Evolutionary conservation across 2,797 vertebrate genomes (phyloP).

Genomic region (Anguilla marmorata): DNA sequence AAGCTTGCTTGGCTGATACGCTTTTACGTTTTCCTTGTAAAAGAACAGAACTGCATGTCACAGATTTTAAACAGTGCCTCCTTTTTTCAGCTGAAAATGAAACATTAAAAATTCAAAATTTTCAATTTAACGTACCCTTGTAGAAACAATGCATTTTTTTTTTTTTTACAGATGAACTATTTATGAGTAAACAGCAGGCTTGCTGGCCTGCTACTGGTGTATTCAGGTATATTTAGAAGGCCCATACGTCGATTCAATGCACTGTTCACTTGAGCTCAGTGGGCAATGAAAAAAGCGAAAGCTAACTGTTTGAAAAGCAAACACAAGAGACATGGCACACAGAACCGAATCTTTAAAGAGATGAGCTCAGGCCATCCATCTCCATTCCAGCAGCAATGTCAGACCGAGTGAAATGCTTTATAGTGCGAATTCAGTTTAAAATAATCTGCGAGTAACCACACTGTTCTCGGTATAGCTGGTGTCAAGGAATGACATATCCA

Average conservation of each 20-base stretch:
- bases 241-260: not conserved
- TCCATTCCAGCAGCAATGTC: slow-evolving; percentile 36
- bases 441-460: slow-evolving; percentile 40
- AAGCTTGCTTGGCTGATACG: slow-evolving; percentile 18
- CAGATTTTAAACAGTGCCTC: slow-evolving; percentile 43
- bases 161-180: not conserved
- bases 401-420: slow-evolving; percentile 51
- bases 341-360: slow-evolving; percentile 45
- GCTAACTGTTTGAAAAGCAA: slow-evolving; percentile 39
- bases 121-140: not conserved
- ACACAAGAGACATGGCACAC: slow-evolving; percentile 41
- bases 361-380: slow-evolving; percentile 22
- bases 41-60: not conserved
- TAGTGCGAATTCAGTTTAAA: slow-evolving; percentile 51
- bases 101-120: too few relatives aligned
- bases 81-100: slow-evolving; percentile 59
- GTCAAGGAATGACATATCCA: slow-evolving; percentile 38
- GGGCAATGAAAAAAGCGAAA: not conserved
- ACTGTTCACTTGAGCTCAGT: slow-evolving; percentile 9
- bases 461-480: slow-evolving; percentile 38
- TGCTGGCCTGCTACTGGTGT: not conserved
- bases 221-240: not conserved
- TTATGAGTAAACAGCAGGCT: slow-evolving; percentile 65
- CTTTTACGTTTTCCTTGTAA: slow-evolving; percentile 52
- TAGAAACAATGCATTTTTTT: slow-evolving; percentile 41